These are phyloP conservation scores for Prolemur simus DNA, from an alignment of 2,113 vertebrate species.

Conservation along the genomic window DNA sequence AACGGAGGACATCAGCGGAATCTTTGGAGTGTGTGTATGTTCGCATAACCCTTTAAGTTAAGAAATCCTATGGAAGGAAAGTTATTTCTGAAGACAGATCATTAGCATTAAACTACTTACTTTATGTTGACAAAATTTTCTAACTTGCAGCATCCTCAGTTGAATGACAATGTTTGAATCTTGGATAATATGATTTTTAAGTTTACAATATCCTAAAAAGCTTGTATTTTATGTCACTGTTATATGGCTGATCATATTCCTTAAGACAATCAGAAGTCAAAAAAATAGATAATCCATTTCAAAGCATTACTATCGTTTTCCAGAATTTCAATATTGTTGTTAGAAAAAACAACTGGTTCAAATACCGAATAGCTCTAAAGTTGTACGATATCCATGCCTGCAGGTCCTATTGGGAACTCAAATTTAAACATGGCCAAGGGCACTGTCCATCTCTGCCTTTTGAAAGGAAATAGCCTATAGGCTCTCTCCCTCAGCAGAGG, in stretches of 20 bases:
- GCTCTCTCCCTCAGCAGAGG: not conserved
- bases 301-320: not conserved
- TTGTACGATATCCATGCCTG: not conserved
- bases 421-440: not conserved
- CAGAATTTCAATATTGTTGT: conserved; percentile 27
- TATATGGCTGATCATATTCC: not conserved
- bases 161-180: not conserved
- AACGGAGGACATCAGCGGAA: not conserved
- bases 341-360: conserved; percentile 21
- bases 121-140: not conserved
- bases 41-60: not conserved
- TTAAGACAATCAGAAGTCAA: not conserved
- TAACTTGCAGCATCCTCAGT: not conserved
- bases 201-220: not conserved
- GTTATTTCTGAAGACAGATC: not conserved
- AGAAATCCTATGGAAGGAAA: not conserved
- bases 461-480: not conserved
- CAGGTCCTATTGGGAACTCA: not conserved
- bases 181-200: not conserved
- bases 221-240: not conserved
- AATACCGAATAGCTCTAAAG: not conserved
- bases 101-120: not conserved
- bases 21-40: not conserved
- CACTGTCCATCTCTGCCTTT: not conserved
- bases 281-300: not conserved